phyloP scores from a whole-genome alignment of 2,797 vertebrate species.

The Eurystomus glaucurus region DNA sequence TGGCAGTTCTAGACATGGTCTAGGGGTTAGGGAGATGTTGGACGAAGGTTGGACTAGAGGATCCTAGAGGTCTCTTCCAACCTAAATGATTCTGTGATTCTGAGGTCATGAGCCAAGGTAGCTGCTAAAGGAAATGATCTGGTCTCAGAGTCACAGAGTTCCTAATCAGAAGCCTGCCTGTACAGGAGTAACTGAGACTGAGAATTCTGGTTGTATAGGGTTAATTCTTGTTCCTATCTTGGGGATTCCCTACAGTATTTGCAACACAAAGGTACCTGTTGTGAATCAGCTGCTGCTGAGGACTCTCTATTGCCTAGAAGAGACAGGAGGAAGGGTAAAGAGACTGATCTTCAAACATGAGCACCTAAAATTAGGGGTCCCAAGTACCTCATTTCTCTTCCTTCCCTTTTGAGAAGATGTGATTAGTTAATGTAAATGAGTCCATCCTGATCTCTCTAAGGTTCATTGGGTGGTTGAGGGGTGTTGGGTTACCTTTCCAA shows the following conservation, averaged over 20 bases:
- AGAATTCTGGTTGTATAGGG: background rate
- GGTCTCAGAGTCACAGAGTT: background rate
- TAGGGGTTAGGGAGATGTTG: too few relatives aligned
- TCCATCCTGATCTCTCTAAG: background rate
- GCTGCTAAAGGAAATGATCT: background rate
- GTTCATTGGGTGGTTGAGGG: background rate
- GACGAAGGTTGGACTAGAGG: too few relatives aligned
- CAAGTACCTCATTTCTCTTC: background rate
- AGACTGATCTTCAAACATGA: background rate
- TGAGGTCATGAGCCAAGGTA: background rate
- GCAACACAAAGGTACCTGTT: background rate
- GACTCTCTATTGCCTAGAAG: background rate
- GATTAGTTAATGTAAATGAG: background rate
- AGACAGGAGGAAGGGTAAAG: background rate
- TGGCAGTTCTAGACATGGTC: too few relatives aligned
- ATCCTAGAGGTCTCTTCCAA: too few relatives aligned
- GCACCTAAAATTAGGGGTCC: background rate
- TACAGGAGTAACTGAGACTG: background rate
- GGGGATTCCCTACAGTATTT: background rate
- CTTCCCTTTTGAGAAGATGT: background rate
- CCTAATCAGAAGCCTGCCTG: background rate
- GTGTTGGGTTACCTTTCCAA: background rate
- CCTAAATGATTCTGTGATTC: too few relatives aligned
- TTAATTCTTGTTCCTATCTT: background rate
- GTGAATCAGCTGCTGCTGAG: background rate